Evolutionary conservation across 2,888 invertebrate species (phyloP), one percentile per base, ranked within the genome.

Genomic region (Ectemnius lituratus): DNA sequence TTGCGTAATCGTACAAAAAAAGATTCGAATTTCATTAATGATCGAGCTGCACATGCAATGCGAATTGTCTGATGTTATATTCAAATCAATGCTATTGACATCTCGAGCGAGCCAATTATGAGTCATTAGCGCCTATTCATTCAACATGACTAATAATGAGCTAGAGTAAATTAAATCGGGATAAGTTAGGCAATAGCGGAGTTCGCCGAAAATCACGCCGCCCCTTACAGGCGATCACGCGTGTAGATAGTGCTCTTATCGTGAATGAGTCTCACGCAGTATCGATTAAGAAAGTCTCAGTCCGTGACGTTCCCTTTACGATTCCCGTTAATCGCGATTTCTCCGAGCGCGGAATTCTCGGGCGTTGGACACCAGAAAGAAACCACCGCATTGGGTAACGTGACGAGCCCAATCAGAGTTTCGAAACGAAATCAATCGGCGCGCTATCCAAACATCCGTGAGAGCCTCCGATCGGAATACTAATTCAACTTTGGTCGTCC

Each of bases 161-260:
- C 37, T 37, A 4, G 37, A 37, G 37, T 37, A 37, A 37, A 37
- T 37, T 37, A 37, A 37, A 37, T 37, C 27, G 14, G 13, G 11
- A 14, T 49, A 45, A 62, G 20, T 62, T 23, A 49, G 58, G 45
- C 66, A 57, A 62, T 57, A 18, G 27, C 37, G 16, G 18, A 47
- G 23, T 61, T 56, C 66, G 52, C 63, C 52, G 47, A 67, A n/a
- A 70, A 62, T 66, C 62, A 59, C 16, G 59, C 46, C 58, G 66
- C 23, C 52, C 23, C 47, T 28, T 27, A 45, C 73, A 16, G 16
- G 27, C 46, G 18, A 61, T 59, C 45, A 61, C 56, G 62, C 70
- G 47, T 37, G 70, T 66, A 70, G 70, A 67, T 65, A 74, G 62
- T 23, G 13, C 28, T 46, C 16, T n/a, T 52, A 64, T 64, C 64